A percentile compares a stretch with the other conserved stretches of the same genome.
Evolutionary conservation across 2,888 invertebrate genomes (phyloP).

Genomic region (Drosophila fulvimacula): DNA sequence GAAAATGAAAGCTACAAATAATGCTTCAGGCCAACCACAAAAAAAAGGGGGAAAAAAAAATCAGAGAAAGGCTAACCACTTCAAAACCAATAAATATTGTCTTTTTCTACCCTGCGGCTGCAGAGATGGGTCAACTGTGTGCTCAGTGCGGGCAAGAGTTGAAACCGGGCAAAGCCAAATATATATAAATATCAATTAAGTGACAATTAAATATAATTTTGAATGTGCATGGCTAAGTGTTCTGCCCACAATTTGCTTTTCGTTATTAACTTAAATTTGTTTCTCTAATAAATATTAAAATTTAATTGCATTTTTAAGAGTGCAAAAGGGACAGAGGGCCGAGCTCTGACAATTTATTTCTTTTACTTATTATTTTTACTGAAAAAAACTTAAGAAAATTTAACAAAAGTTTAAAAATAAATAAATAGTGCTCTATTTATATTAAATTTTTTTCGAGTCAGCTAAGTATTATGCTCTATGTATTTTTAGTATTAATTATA

Average conservation of each 20-base stretch:
- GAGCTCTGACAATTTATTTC: too few species aligned
- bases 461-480: too few species aligned
- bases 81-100: slow-evolving; percentile 11
- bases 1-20: slow-evolving; percentile 1
- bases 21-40: neutral
- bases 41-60: neutral
- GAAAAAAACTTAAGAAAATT: too few species aligned
- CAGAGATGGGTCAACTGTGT: neutral
- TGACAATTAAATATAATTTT: neutral
- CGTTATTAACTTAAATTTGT: neutral
- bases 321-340: too few species aligned
- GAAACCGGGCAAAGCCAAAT: neutral
- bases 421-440: too few species aligned
- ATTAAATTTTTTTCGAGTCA: too few species aligned
- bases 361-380: too few species aligned
- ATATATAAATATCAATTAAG: slow-evolving; percentile 4
- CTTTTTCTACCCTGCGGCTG: neutral
- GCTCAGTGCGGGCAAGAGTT: neutral
- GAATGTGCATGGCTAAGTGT: neutral
- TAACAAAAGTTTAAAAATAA: too few species aligned
- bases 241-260: neutral
- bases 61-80: neutral
- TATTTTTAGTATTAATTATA: too few species aligned
- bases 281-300: neutral
- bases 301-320: too few species aligned